Base-by-base conservation (phyloP, 2,888 invertebrate species). In the Erebia palarica region DNA sequence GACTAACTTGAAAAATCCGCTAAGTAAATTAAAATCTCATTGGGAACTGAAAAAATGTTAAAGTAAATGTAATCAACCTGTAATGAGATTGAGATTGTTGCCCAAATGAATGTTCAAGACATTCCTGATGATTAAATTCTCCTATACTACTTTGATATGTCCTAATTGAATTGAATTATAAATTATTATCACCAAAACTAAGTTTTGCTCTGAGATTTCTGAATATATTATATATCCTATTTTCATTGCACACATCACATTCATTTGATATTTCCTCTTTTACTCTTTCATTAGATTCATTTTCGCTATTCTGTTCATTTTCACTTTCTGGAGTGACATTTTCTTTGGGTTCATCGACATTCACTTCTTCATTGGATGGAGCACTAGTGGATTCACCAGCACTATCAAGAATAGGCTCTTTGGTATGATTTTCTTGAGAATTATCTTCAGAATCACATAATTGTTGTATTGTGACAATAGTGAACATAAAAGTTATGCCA, bases 391-490 rank as follows among this genome's bases (percentile, higher is more conserved):
- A 59, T 63, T 71, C 69, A 61, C 58, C 47, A 57, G 70, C 57
- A 57, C 42, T 16, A 10, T 73, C 63, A 42, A 49, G 55, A 60
- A 44, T 51, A 53, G 68, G 58, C 8, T 71, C 67, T 36, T 73
- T 66, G 64, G 42, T 65, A 51, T 73, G 69, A 69, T 68, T 71
- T 73, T 75, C 73, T 10, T 75, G 72, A 55, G 61, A 13, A 44
- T 49, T 65, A 59, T 78, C 79, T 71, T 86, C 84, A 65, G 76
- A 77, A 74, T 91, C 83, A 80, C 90, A 86, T 14, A 94, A 65
- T 79, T 96, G 96, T 79, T 96, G 95, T 9, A 94, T 27, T 5
- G 94, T 93, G 42, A 96, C 91, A 4, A 94, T 73, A 4, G 89
- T 82, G 78, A 95, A 94, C 75, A 94, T 91, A 8, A 90, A 83